Evolutionary conservation across 2,888 invertebrate species (phyloP), one percentile per base, ranked within the genome.

Genomic region (Chaetogeoica ovagalla): DNA sequence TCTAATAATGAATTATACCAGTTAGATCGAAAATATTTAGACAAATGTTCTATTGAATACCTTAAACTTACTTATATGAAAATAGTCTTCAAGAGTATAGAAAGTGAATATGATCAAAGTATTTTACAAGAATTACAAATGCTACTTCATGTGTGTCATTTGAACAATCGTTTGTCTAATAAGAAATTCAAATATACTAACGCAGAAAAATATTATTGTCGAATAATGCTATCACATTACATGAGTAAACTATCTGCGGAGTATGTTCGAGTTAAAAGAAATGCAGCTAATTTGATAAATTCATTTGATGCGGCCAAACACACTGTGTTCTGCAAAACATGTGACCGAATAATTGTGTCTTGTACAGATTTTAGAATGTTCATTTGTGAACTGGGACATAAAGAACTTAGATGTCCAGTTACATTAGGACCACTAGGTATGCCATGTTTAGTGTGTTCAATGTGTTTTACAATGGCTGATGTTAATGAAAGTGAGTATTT

Each of bases 391-490:
- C 8, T 23, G 6, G 60, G 23, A 70, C 79, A 79, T 17, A 79
- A 62, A 79, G 79, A 79, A 79, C 79, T 79, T 23, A 71, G 79
- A 23, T 79, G 79, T 57, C 79, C 79, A 8, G 70, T 71, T 23
- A 79, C 79, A 43, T 71, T 79, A 65, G 79, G 57, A 23, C 70
- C 79, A 9, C 63, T 79, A 3, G 71, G 79, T 65, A 63, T 79
- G 23, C 79, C 79, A 55, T 65, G 62, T 79, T 63, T 79, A 57
- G 79, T 79, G 8, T 79, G 79, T 71, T 79, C 79, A 39, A 79
- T 79, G 79, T 79, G 79, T 65, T 71, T 55, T 43, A 71, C 71
- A 30, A 79, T 79, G 79, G 70, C 79, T 15, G 71, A 71, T 79
- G 7, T 70, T 62, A 79, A 43, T 52, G 60, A 63, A 43, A 43